Conservation (phyloP, 2,797 vertebrate genomes). For the Calcarius lapponicus region DNA sequence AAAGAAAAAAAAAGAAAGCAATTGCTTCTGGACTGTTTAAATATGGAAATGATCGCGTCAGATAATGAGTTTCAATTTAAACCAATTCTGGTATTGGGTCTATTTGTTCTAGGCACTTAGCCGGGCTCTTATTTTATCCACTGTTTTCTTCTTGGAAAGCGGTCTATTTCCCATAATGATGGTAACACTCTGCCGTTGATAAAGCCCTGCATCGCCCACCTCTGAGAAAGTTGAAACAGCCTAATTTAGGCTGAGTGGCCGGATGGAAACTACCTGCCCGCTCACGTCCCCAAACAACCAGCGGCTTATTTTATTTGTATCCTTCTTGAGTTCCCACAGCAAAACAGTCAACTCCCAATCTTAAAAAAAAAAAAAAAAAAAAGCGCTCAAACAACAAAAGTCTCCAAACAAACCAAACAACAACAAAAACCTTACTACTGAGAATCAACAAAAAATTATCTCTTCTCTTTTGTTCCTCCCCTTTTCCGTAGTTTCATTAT, state of each 20-base stretch:
- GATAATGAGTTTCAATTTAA: slow-evolving; percentile 23
- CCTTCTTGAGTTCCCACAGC: neutral
- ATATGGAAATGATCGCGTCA: slow-evolving; percentile 7
- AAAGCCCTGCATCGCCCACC: neutral
- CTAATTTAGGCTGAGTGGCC: neutral
- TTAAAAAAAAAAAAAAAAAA: neutral
- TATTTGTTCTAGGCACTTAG: neutral
- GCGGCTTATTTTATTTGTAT: neutral
- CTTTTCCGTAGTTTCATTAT: slow-evolving; percentile 55
- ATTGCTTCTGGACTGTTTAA: slow-evolving; percentile 11
- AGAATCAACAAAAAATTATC: neutral
- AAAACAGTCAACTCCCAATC: neutral
- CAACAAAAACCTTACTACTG: neutral
- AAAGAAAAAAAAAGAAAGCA: neutral
- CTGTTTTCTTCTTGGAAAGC: neutral
- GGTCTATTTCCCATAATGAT: neutral
- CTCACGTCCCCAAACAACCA: neutral
- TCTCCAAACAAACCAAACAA: neutral
- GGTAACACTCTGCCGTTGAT: neutral
- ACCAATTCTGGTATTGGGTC: neutral
- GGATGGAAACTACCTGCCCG: neutral
- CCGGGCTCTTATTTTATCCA: neutral
- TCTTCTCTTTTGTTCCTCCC: neutral
- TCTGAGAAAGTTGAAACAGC: neutral
- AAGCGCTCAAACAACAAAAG: neutral